Percentiles rank a stretch among this genome's conserved stretches.
phyloP scores from a whole-genome alignment of 1,140 invertebrate species.

The Pseudomyrmex flavicornis region DNA sequence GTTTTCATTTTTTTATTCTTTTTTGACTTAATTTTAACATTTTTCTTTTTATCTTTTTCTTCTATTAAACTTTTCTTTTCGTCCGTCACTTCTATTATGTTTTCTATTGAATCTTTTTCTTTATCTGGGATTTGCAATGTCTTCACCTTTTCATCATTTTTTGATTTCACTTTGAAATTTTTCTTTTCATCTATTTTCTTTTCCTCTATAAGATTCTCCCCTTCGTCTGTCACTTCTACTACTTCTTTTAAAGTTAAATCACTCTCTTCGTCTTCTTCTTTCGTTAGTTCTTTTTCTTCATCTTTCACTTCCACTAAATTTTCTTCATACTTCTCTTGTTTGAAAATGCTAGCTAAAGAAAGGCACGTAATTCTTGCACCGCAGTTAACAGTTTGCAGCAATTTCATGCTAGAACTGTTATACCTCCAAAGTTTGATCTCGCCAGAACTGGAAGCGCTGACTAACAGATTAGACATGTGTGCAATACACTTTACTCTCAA shows the following conservation, averaged over 20 bases:
- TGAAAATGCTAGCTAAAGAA: slow-evolving; percentile 68
- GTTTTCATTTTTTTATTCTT: slow-evolving; percentile 48
- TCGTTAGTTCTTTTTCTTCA: slow-evolving; percentile 44
- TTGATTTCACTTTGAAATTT: slow-evolving; percentile 49
- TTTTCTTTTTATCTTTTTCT: slow-evolving; percentile 32
- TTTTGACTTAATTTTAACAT: slow-evolving; percentile 56
- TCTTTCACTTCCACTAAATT: slow-evolving; percentile 40
- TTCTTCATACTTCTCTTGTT: slow-evolving; percentile 55
- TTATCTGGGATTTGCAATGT: background rate
- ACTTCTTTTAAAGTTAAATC: background rate
- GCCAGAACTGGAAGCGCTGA: slow-evolving; percentile 90
- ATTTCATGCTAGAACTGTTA: slow-evolving; percentile 82
- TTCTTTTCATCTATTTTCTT: slow-evolving; percentile 33
- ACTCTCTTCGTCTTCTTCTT: slow-evolving; percentile 30
- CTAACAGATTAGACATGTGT: slow-evolving; percentile 84
- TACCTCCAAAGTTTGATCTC: slow-evolving; percentile 91
- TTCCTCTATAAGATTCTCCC: slow-evolving; percentile 15
- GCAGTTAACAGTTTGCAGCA: slow-evolving; percentile 77
- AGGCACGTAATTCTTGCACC: slow-evolving; percentile 82
- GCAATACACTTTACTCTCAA: slow-evolving; percentile 89
- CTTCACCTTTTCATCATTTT: slow-evolving; percentile 76
- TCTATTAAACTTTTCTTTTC: background rate
- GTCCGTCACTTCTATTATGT: no score
- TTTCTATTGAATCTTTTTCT: slow-evolving; percentile 10
- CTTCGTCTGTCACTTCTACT: slow-evolving; percentile 23